Percentiles rank a stretch among this genome's conserved stretches.
Evolutionary conservation across 2,113 vertebrate genomes (phyloP).

Genomic region (Coracopsis vasa): DNA sequence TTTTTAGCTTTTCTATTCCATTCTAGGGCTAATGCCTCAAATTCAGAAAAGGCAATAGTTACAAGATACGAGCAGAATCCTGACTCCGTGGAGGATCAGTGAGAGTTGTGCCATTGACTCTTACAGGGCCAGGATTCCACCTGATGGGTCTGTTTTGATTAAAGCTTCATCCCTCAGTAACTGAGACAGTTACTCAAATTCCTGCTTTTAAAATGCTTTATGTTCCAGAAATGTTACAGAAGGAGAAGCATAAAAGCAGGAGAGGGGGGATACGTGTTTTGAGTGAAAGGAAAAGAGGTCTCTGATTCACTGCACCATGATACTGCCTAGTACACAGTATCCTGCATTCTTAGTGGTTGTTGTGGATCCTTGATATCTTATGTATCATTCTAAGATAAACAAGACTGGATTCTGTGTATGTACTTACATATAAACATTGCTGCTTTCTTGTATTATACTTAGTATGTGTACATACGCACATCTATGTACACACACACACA

Average conservation of each 20-base stretch:
- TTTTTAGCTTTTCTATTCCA: constrained; percentile 38
- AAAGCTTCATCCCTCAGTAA: not conserved
- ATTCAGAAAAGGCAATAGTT: constrained; percentile 5
- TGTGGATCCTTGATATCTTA: not conserved
- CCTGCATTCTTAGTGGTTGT: not conserved
- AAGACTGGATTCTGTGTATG: not conserved
- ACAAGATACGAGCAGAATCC: not conserved
- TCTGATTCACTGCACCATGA: not conserved
- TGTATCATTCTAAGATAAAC: not conserved
- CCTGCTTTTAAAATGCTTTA: not conserved
- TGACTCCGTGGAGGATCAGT: not conserved
- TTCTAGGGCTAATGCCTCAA: constrained; percentile 14
- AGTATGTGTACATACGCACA: not conserved
- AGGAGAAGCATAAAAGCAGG: not conserved
- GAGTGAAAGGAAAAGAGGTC: not conserved
- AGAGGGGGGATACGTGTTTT: not conserved
- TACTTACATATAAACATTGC: not conserved
- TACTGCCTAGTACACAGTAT: not conserved
- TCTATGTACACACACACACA: not conserved
- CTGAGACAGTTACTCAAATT: not conserved
- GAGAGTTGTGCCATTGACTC: not conserved
- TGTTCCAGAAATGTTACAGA: not conserved
- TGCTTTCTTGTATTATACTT: not conserved
- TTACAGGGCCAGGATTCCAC: not conserved
- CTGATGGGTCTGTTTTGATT: not conserved